phyloP scores from a whole-genome alignment of 2,113 vertebrate species.

The Elaphurus davidianus region DNA sequence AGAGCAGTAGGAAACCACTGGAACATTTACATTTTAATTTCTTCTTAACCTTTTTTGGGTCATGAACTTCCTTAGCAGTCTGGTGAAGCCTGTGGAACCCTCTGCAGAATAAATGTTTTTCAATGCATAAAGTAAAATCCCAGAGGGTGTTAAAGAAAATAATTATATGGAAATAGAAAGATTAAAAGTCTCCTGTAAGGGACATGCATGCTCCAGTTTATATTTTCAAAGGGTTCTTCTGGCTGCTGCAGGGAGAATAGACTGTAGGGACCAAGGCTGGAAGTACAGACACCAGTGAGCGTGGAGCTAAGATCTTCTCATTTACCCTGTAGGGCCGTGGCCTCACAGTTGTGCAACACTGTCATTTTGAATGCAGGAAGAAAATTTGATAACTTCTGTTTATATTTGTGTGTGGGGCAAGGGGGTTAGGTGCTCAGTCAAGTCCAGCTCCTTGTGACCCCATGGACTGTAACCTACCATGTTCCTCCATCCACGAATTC shows the following conservation, averaged over 20 bases:
- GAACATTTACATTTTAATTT: not conserved
- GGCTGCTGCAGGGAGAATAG: not conserved
- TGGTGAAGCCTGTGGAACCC: not conserved
- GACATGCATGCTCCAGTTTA: not conserved
- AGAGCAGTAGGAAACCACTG: not conserved
- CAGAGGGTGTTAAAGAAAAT: conserved; percentile 32
- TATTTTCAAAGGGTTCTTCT: not conserved
- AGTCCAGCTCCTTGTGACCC: not conserved
- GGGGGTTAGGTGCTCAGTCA: not conserved
- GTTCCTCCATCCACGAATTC: not conserved
- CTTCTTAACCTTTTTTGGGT: not conserved
- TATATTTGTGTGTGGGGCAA: not conserved
- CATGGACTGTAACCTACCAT: not conserved
- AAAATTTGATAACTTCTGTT: not conserved
- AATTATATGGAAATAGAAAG: not conserved
- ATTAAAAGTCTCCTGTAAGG: not conserved
- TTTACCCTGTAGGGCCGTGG: not conserved
- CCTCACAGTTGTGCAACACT: not conserved
- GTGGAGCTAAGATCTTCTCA: not conserved
- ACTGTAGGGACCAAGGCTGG: not conserved
- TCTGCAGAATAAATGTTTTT: conserved; percentile 8
- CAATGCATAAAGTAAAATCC: conserved; percentile 12
- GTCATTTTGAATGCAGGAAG: not conserved
- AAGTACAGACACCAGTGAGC: not conserved
- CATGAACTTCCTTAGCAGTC: not conserved